Evolutionary conservation across 1,140 invertebrate genomes (phyloP).

Genomic region (Saccostrea glomerata): DNA sequence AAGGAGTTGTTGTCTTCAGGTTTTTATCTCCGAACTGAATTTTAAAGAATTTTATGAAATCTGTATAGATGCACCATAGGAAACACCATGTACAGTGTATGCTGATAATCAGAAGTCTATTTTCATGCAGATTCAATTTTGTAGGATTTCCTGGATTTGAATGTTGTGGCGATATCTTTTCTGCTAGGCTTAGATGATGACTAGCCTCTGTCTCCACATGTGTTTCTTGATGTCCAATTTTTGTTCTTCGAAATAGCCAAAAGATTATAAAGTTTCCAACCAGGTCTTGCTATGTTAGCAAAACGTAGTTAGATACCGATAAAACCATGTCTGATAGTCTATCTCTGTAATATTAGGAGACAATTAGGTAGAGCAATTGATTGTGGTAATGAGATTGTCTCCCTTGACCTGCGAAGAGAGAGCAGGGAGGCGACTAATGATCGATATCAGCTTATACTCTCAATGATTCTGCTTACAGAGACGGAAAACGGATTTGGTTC

Average conservation of each 20-base stretch:
- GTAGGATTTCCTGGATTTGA: background rate
- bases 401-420: constrained; percentile 24
- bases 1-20: background rate
- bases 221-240: background rate
- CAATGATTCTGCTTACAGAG: constrained; percentile 31
- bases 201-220: background rate
- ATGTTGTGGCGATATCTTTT: background rate
- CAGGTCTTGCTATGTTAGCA: background rate
- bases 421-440: background rate
- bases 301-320: background rate
- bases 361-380: constrained; percentile 36
- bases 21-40: background rate
- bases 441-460: constrained; percentile 9
- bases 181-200: background rate
- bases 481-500: constrained; percentile 35
- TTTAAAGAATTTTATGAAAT: too few species aligned
- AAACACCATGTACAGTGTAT: background rate
- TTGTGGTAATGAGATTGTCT: constrained; percentile 28
- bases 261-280: background rate
- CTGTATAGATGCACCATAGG: background rate
- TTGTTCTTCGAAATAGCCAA: background rate
- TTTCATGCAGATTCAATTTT: background rate
- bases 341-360: constrained; percentile 36
- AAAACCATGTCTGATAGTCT: background rate
- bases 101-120: background rate